Conservation (phyloP, 1,140 invertebrate genomes). For the Antheraea pernyi region DNA sequence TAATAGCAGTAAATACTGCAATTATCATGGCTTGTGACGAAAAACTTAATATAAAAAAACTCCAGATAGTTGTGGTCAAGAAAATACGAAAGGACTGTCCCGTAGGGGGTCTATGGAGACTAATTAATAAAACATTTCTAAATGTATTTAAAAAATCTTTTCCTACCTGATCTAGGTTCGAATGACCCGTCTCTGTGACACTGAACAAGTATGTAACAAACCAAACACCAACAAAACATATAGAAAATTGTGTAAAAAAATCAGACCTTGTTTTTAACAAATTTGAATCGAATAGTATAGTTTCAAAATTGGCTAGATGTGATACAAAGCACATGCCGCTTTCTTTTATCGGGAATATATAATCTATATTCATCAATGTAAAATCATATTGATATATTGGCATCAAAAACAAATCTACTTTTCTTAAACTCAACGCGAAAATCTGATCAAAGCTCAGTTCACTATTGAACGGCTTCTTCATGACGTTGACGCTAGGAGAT, state of each 20-base stretch:
- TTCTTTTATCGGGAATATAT: constrained; percentile 51
- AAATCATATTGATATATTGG: constrained; percentile 66
- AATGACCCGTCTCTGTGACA: constrained; percentile 34
- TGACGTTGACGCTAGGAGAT: constrained; percentile 31
- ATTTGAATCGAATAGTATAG: constrained; percentile 52
- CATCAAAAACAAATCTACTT: constrained; percentile 53
- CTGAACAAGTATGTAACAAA: constrained; percentile 55
- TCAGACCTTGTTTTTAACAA: constrained; percentile 37
- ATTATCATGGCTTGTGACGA: constrained; percentile 66
- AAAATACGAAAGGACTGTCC: constrained; percentile 53
- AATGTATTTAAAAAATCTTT: constrained; percentile 61
- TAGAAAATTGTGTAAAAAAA: constrained; percentile 35
- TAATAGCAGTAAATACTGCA: constrained; percentile 66
- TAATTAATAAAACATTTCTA: constrained; percentile 51
- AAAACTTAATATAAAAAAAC: constrained; percentile 67
- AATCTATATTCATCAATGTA: constrained; percentile 54
- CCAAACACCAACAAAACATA: constrained; percentile 62
- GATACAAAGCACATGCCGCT: constrained; percentile 66
- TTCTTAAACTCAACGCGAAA: constrained; percentile 52
- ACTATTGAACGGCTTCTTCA: constrained; percentile 51
- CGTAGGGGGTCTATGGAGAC: constrained; percentile 50
- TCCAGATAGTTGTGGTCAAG: constrained; percentile 52
- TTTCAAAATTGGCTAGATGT: constrained; percentile 58
- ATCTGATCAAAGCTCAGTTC: constrained; percentile 54
- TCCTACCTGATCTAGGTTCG: constrained; percentile 54